Evolutionary conservation across 2,797 vertebrate genomes (phyloP).

Genomic region (Petrocephalus schoutedeni): DNA sequence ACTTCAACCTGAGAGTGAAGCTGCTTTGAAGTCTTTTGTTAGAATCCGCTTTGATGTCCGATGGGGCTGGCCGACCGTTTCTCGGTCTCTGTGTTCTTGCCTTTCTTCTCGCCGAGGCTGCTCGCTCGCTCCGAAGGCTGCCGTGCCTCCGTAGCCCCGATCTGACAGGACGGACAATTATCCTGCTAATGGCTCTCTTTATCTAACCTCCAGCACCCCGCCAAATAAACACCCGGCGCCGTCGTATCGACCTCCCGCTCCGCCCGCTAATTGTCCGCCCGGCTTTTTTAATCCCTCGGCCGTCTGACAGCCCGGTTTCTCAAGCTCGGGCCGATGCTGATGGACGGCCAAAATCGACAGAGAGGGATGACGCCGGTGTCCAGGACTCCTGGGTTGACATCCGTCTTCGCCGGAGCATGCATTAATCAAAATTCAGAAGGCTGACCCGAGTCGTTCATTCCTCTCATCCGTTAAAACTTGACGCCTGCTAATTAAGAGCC

Average conservation of each 20-base stretch:
- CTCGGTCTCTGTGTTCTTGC: neutral
- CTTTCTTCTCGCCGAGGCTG: neutral
- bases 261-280: neutral
- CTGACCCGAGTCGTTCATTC: neutral
- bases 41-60: neutral
- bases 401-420: neutral
- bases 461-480: neutral
- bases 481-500: constrained; percentile 16
- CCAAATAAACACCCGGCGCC: constrained; percentile 14
- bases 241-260: neutral
- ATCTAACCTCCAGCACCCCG: constrained; percentile 16
- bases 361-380: neutral
- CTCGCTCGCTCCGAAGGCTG: neutral
- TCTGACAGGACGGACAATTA: constrained; percentile 7
- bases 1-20: neutral
- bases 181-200: constrained; percentile 17
- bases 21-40: neutral
- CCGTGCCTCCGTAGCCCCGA: neutral
- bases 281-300: neutral
- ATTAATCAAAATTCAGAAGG: neutral
- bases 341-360: neutral
- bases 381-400: neutral
- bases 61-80: neutral
- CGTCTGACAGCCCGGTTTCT: neutral
- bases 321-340: neutral